Base-by-base conservation (phyloP, 2,113 vertebrate species). In the Microcebus murinus region DNA sequence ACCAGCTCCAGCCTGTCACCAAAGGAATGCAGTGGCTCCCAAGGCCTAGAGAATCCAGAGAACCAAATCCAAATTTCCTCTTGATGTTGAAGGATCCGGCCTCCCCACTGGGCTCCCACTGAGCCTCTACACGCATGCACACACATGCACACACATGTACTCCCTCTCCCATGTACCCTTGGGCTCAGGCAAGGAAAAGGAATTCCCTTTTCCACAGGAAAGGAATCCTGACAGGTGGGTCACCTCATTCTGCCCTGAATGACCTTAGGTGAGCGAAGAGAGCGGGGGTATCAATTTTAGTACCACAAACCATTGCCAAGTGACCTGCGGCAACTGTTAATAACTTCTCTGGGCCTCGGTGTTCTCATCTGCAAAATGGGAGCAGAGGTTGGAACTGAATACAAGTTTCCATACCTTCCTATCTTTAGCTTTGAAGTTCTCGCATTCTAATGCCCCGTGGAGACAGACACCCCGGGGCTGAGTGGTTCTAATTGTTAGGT, bases 241-340 rank as follows among this genome's bases (percentile, higher is more conserved):
- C 9, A 4, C 21, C 27, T 57, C 14, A 61, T 48, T 65, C 77
- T 84, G 21, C n/a, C 55, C 4, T 20, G 45, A 73, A 55, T 34
- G 39, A 25, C 21, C 7, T 73, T 34, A 3, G 12, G 21, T 15
- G 29, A 55, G 27, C 7, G 21, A 3, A 29, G 23, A 17, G 27
- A 34, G 14, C 1, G 4, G 12, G 9, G 15, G 3, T 23, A 29
- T 50, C n/a, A 8, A 8, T 7, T 29, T 82, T 18, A 65, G 48
- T 55, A 42, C 17, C 6, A 18, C 11, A 20, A 14, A 8, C 2
- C 8, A 15, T 29, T 45, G 5, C 42, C 31, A 0, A 36, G 2
- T 76, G 42, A 3, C 5, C 10, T 2, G 21, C 3, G 36, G n/a
- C 27, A 57, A 57, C 55, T 21, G 5, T 65, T 95, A 21, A 57